These are phyloP conservation scores for Argyresthia albistria DNA, from an alignment of 2,888 invertebrate genomes.

Conservation along the genomic window DNA sequence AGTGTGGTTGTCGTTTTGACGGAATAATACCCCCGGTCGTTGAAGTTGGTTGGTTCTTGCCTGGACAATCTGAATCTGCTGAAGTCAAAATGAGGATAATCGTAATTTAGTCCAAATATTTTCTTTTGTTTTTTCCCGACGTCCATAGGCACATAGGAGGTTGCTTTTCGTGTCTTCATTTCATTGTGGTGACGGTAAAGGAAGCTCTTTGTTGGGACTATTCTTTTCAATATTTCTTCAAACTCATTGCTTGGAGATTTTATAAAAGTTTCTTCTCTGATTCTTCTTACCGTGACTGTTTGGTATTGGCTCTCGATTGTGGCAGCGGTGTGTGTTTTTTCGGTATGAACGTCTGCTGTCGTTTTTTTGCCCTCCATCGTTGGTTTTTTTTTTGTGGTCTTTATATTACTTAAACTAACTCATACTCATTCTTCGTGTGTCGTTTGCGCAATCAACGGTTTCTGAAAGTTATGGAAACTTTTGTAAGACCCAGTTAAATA, in stretches of 20 bases:
- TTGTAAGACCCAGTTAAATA: no score
- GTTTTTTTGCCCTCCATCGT: no score
- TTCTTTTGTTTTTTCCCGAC: conserved; percentile 37
- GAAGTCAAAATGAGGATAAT: conserved; percentile 50
- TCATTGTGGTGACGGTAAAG: conserved; percentile 54
- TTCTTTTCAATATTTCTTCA: conserved; percentile 48
- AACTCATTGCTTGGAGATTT: conserved; percentile 27
- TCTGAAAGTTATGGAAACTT: no score
- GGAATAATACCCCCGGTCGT: conserved; percentile 55
- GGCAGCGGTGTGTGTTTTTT: neutral
- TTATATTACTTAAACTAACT: no score
- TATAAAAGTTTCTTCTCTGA: conserved; percentile 20
- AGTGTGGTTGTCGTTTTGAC: conserved; percentile 44
- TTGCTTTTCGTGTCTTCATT: conserved; percentile 26
- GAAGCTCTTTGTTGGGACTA: conserved; percentile 60
- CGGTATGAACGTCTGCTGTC: neutral
- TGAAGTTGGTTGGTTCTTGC: conserved; percentile 28
- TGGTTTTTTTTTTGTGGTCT: no score
- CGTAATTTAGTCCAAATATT: conserved; percentile 51
- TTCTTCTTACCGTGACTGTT: conserved; percentile 36
- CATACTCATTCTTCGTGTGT: no score
- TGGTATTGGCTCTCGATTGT: conserved; percentile 45
- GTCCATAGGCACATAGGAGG: conserved; percentile 60
- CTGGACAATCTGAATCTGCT: conserved; percentile 35
- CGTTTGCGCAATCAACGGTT: no score